phyloP scores from a whole-genome alignment of 2,888 invertebrate species.

The Ecliptopera silaceata region DNA sequence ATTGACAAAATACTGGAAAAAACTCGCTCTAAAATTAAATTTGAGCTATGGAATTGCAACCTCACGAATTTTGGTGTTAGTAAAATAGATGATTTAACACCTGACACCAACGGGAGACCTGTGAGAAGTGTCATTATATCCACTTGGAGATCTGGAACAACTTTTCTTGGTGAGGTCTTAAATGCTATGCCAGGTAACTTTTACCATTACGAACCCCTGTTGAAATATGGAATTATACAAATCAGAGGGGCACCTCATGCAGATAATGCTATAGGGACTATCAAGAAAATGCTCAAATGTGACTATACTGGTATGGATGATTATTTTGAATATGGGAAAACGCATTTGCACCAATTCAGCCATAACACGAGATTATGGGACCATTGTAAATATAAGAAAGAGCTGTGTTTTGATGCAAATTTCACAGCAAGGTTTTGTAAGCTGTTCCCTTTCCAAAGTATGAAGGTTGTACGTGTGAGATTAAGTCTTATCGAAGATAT shows the following conservation, averaged over 20 bases:
- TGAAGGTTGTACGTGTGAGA: constrained; percentile 92
- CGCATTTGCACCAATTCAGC: constrained; percentile 90
- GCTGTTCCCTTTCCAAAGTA: constrained; percentile 93
- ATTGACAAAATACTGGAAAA: constrained; percentile 58
- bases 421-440: constrained; percentile 91
- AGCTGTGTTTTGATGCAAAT: constrained; percentile 75
- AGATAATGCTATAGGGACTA: constrained; percentile 85
- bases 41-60: constrained; percentile 68
- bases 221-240: constrained; percentile 92
- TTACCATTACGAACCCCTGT: constrained; percentile 95
- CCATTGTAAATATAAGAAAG: constrained; percentile 86
- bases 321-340: constrained; percentile 90
- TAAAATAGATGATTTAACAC: constrained; percentile 86
- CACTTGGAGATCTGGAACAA: constrained; percentile 96
- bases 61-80: constrained; percentile 67
- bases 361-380: constrained; percentile 94
- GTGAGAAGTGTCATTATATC: constrained; percentile 90
- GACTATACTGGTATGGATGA: constrained; percentile 88
- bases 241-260: constrained; percentile 89
- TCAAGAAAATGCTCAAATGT: constrained; percentile 89
- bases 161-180: constrained; percentile 93
- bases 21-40: constrained; percentile 63
- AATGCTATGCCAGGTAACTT: constrained; percentile 93
- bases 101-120: constrained; percentile 88
- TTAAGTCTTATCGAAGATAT: constrained; percentile 88